phyloP scores from a whole-genome alignment of 1,140 invertebrate species.

The Drosophila ercepeae region DNA sequence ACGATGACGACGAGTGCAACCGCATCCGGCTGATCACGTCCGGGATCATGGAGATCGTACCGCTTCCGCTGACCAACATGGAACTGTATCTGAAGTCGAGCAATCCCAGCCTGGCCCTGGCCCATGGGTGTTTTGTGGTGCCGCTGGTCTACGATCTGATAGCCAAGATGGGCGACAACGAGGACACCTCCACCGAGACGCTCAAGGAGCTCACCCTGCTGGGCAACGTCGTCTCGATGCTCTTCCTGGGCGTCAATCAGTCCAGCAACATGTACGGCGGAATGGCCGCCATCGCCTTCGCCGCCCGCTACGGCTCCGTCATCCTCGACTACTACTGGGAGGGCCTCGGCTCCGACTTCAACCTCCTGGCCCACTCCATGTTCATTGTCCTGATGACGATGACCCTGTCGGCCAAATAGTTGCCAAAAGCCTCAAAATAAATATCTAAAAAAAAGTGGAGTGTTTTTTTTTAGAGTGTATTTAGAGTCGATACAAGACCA shows the following conservation, averaged over 20 bases:
- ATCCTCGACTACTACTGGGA: conserved; percentile 61
- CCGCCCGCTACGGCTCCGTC: conserved; percentile 56
- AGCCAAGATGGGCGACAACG: conserved; percentile 49
- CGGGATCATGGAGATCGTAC: conserved; percentile 68
- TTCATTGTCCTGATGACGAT: conserved; percentile 65
- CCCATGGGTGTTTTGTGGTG: conserved; percentile 67
- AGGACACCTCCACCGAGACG: conserved; percentile 54
- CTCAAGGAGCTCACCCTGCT: conserved; percentile 72
- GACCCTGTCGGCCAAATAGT: conserved; percentile 45
- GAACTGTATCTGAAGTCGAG: conserved; percentile 65
- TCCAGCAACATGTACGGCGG: conserved; percentile 54
- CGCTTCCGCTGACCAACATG: conserved; percentile 68
- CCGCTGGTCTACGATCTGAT: conserved; percentile 62
- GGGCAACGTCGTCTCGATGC: conserved; percentile 71
- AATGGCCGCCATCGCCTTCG: conserved; percentile 64
- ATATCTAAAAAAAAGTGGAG: neutral
- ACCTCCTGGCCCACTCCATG: conserved; percentile 50
- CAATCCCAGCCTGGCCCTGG: conserved; percentile 51
- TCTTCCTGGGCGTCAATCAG: conserved; percentile 73
- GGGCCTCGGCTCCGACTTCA: conserved; percentile 53
- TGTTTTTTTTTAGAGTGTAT: too few relatives aligned
- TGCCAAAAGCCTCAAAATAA: neutral
- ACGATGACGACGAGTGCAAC: conserved; percentile 56
- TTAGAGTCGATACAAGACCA: too few relatives aligned
- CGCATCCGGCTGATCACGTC: conserved; percentile 42